Evolutionary conservation across 2,888 invertebrate genomes (phyloP).

Genomic region (Drosophila bunnanda): DNA sequence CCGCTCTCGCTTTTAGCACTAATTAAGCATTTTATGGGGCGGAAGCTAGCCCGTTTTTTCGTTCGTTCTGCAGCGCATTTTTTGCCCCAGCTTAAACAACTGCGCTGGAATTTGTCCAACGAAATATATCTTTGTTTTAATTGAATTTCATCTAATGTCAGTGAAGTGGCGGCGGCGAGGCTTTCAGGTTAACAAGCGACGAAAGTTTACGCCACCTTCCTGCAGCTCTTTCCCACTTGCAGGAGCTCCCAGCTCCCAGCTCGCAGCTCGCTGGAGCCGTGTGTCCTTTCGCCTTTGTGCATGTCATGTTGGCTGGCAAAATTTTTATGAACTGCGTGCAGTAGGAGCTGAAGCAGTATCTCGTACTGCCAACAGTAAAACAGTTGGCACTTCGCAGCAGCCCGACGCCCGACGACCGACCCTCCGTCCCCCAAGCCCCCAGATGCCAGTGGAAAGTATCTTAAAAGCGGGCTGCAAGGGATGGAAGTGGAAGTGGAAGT

Average conservation of each 20-base stretch:
- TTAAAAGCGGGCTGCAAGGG: slow-evolving; percentile 31
- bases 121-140: slow-evolving; percentile 76
- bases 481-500: not conserved
- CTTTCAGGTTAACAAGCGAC: slow-evolving; percentile 72
- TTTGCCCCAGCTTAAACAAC: slow-evolving; percentile 40
- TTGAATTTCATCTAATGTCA: slow-evolving; percentile 75
- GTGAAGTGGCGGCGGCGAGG: slow-evolving; percentile 37
- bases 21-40: slow-evolving; percentile 17
- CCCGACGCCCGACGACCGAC: too few relatives aligned
- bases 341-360: slow-evolving; percentile 46
- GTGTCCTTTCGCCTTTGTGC: slow-evolving; percentile 75
- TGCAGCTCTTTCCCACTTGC: slow-evolving; percentile 21
- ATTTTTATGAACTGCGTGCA: slow-evolving; percentile 78
- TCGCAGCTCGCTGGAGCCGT: slow-evolving; percentile 42
- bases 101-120: slow-evolving; percentile 47
- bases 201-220: slow-evolving; percentile 73
- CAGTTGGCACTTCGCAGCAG: slow-evolving; percentile 51
- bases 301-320: slow-evolving; percentile 76
- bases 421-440: not conserved
- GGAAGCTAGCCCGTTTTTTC: slow-evolving; percentile 5
- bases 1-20: slow-evolving; percentile 6
- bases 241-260: slow-evolving; percentile 1
- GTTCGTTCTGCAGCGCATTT: slow-evolving; percentile 43
- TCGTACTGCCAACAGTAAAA: slow-evolving; percentile 52
- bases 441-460: slow-evolving; percentile 49